Percentiles rank a stretch among this genome's conserved stretches.
These are phyloP conservation scores for Ceriagrion tenellum DNA, from an alignment of 2,888 invertebrate species.

Conservation along the genomic window DNA sequence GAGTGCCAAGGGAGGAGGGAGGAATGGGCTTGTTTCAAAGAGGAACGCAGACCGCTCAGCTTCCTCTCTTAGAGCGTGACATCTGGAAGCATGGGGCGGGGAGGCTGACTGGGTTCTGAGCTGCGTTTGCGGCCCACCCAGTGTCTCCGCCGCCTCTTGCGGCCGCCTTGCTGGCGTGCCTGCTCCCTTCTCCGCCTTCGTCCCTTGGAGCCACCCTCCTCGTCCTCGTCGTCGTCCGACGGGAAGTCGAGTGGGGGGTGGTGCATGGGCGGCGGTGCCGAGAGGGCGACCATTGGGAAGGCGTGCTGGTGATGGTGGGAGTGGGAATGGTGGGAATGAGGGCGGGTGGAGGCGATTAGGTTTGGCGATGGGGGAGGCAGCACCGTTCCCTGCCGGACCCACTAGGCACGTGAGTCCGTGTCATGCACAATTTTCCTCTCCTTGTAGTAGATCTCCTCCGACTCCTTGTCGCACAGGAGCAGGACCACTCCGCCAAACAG, in stretches of 20 bases:
- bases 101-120: conserved; percentile 31
- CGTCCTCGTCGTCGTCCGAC: conserved; percentile 45
- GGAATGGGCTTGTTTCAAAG: not conserved
- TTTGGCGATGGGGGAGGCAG: conserved; percentile 76
- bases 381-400: conserved; percentile 76
- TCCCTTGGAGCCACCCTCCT: conserved; percentile 43
- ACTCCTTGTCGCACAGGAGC: conserved; percentile 97
- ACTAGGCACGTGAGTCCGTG: conserved; percentile 78
- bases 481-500: conserved; percentile 96
- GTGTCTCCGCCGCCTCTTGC: conserved; percentile 57
- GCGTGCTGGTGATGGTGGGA: conserved; percentile 72
- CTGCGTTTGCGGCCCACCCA: conserved; percentile 60
- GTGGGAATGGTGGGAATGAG: conserved; percentile 86
- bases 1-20: not conserved
- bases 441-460: conserved; percentile 98
- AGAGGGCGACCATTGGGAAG: conserved; percentile 36
- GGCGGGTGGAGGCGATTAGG: conserved; percentile 76
- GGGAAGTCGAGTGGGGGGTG: conserved; percentile 40
- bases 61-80: conserved; percentile 42
- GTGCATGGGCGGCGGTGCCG: conserved; percentile 41
- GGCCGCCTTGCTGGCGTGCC: conserved; percentile 49
- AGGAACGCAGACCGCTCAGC: not conserved
- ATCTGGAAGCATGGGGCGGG: conserved; percentile 64
- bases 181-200: conserved; percentile 35
- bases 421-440: conserved; percentile 93